A percentile compares a stretch with the other conserved stretches of the same genome.
phyloP scores from a whole-genome alignment of 2,113 vertebrate genomes.

The Odontophorus gujanensis region DNA sequence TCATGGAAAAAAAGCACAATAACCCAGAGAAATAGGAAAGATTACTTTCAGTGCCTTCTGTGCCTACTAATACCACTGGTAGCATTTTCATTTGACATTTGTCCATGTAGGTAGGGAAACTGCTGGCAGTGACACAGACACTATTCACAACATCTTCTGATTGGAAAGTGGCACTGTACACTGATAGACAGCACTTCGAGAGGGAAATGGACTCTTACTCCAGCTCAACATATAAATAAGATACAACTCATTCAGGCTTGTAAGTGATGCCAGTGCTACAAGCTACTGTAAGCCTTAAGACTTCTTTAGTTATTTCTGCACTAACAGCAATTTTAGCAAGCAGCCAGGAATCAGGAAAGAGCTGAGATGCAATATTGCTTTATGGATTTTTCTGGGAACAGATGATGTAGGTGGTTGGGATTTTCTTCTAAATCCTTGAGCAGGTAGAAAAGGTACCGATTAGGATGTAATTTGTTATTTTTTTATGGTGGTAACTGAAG shows the following conservation, averaged over 20 bases:
- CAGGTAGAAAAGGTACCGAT: neutral
- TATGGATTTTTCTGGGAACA: conserved; percentile 23
- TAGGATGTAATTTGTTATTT: neutral
- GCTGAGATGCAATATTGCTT: conserved; percentile 27
- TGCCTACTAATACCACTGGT: neutral
- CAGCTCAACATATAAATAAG: conserved; percentile 28
- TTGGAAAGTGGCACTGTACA: neutral
- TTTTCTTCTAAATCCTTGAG: neutral
- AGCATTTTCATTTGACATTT: conserved; percentile 28
- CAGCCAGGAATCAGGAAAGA: neutral
- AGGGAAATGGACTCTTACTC: conserved; percentile 18
- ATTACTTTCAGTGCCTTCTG: neutral
- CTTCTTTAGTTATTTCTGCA: conserved; percentile 17
- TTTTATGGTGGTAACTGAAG: neutral
- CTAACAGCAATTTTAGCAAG: neutral
- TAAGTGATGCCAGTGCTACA: conserved; percentile 11
- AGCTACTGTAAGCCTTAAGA: neutral
- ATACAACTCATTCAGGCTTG: neutral
- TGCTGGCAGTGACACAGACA: neutral
- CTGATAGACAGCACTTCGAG: neutral
- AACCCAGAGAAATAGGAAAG: neutral
- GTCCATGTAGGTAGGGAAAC: neutral
- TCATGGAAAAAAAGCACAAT: neutral
- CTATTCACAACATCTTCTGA: neutral
- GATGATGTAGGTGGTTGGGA: neutral